Evolutionary conservation across 2,797 vertebrate species (phyloP).

Genomic region (Cetoscarus ocellatus): DNA sequence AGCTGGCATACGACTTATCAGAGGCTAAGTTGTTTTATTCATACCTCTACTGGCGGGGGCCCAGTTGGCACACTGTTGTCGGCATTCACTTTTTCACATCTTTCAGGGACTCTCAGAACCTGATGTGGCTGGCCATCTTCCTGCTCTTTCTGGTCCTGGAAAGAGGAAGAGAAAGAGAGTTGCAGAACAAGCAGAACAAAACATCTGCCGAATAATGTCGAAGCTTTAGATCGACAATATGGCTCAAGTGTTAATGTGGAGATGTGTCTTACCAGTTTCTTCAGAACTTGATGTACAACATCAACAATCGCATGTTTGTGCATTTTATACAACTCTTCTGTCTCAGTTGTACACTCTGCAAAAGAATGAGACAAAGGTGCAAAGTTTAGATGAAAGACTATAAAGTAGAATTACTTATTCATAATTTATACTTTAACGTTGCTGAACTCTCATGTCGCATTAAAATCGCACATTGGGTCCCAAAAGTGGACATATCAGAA

Average conservation of each 20-base stretch:
- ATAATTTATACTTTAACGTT: too few species aligned
- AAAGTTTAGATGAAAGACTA: neutral
- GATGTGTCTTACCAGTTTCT: slow-evolving; percentile 64
- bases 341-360: slow-evolving; percentile 70
- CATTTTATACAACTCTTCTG: slow-evolving; percentile 61
- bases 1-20: neutral
- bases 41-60: slow-evolving; percentile 63
- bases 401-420: too few species aligned
- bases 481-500: too few species aligned
- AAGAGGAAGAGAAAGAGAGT: slow-evolving; percentile 53
- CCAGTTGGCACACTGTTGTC: slow-evolving; percentile 36
- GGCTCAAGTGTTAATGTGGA: neutral
- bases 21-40: neutral
- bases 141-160: slow-evolving; percentile 41
- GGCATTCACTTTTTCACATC: neutral
- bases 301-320: slow-evolving; percentile 60
- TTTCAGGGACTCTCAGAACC: neutral
- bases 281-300: slow-evolving; percentile 50
- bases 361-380: neutral
- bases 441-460: too few species aligned
- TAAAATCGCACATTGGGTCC: too few species aligned
- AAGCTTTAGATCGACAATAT: neutral
- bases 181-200: neutral
- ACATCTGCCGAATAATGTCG: slow-evolving; percentile 16
- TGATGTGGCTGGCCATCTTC: slow-evolving; percentile 8